Percentiles rank a stretch among this genome's conserved stretches.
These are phyloP conservation scores for Stomatorhinus ivindoensis DNA, from an alignment of 2,113 vertebrate genomes.

Conservation along the genomic window DNA sequence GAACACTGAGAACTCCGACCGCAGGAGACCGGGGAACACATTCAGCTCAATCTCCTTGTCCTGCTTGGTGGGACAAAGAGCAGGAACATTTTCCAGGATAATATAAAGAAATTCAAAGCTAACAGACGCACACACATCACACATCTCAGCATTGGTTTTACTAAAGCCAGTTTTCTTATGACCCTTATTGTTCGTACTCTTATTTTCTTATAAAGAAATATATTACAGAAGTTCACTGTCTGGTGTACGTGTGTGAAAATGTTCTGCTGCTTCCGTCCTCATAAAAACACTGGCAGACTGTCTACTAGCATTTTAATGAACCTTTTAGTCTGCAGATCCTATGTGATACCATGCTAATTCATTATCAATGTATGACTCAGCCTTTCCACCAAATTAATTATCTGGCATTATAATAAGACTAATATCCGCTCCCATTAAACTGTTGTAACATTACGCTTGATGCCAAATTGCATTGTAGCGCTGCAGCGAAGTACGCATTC, in stretches of 20 bases:
- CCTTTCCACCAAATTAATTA: neutral
- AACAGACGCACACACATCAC: slow-evolving; percentile 33
- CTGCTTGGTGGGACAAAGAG: neutral
- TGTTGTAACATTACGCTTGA: neutral
- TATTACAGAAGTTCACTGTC: slow-evolving; percentile 31
- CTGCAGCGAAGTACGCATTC: neutral
- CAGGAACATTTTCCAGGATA: slow-evolving; percentile 5
- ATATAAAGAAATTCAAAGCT: slow-evolving; percentile 25
- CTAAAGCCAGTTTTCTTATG: slow-evolving; percentile 36
- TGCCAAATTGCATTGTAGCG: neutral
- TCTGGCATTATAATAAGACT: neutral
- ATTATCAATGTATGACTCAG: neutral
- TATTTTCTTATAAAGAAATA: slow-evolving; percentile 65
- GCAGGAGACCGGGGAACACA: neutral
- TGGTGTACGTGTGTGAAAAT: neutral
- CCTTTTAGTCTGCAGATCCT: neutral
- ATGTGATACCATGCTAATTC: neutral
- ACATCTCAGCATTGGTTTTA: slow-evolving; percentile 34
- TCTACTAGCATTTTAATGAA: neutral
- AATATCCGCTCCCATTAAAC: neutral
- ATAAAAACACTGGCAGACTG: neutral
- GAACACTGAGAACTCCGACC: neutral
- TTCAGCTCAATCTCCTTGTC: neutral
- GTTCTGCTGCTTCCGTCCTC: slow-evolving; percentile 5
- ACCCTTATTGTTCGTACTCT: slow-evolving; percentile 46